Conservation (phyloP, 2,797 vertebrate genomes). For the Sebastes miniatus region DNA sequence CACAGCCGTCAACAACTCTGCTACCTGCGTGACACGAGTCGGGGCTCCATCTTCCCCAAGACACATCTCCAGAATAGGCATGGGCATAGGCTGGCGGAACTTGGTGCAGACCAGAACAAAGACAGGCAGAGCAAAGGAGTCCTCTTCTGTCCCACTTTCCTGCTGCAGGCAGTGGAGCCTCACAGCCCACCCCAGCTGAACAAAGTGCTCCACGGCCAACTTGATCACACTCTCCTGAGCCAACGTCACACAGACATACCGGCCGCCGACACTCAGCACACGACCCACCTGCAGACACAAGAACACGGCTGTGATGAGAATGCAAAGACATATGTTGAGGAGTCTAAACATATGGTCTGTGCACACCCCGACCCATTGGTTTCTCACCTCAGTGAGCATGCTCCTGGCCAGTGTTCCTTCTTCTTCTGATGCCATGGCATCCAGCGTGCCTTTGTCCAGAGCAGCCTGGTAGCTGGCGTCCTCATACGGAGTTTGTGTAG, state of each 20-base stretch:
- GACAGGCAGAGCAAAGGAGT: conserved; percentile 88
- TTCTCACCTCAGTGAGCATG: conserved; percentile 88
- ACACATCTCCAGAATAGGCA: conserved; percentile 81
- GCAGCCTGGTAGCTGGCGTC: conserved; percentile 88
- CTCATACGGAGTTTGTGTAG: conserved; percentile 89
- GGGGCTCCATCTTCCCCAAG: conserved; percentile 81
- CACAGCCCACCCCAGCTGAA: conserved; percentile 89
- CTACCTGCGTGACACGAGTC: conserved; percentile 72
- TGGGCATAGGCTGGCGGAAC: conserved; percentile 85
- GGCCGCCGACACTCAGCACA: conserved; percentile 89
- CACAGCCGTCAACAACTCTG: conserved; percentile 84
- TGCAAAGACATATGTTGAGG: not conserved
- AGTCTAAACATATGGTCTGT: not conserved
- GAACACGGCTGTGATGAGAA: not conserved
- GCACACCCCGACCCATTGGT: not conserved
- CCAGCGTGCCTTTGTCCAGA: conserved; percentile 95
- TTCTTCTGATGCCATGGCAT: conserved; percentile 90
- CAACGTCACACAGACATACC: conserved; percentile 94
- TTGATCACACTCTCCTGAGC: conserved; percentile 92
- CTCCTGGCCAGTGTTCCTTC: conserved; percentile 82
- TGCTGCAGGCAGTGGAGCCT: conserved; percentile 89
- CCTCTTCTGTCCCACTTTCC: conserved; percentile 60
- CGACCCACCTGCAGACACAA: conserved; percentile 79
- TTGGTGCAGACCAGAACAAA: conserved; percentile 95
- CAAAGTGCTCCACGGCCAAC: conserved; percentile 90